A percentile compares a stretch with the other conserved stretches of the same genome.
Conservation (phyloP, 2,888 invertebrate species). For the Acronicta aceris region DNA sequence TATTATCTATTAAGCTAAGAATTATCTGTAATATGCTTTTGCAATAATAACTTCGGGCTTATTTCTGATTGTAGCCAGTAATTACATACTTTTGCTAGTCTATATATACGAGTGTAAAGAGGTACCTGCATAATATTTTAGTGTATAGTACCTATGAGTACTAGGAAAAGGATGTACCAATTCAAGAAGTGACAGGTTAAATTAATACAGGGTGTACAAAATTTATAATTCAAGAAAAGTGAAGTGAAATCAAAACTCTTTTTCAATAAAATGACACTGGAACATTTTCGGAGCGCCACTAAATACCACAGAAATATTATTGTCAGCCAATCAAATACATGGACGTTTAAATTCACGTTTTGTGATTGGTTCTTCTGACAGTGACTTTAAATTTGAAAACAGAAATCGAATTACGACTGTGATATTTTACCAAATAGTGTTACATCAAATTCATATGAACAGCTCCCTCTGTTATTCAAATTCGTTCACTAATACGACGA, state of each 20-base stretch:
- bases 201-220: conserved; percentile 22
- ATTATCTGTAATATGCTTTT: too few relatives aligned
- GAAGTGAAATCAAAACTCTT: conserved; percentile 26
- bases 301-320: conserved; percentile 49
- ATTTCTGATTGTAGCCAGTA: too few relatives aligned
- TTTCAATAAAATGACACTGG: conserved; percentile 54
- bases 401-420: conserved; percentile 17
- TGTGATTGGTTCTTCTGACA: conserved; percentile 58
- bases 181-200: background rate
- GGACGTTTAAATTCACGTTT: conserved; percentile 54
- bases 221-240: conserved; percentile 19
- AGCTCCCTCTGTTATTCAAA: conserved; percentile 32
- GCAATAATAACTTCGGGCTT: too few relatives aligned
- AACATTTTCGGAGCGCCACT: conserved; percentile 50
- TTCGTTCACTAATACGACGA: conserved; percentile 6
- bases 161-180: background rate
- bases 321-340: conserved; percentile 44
- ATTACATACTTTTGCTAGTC: too few relatives aligned
- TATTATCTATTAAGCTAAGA: too few relatives aligned
- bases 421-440: conserved; percentile 27
- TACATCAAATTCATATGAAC: conserved; percentile 10
- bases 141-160: too few relatives aligned
- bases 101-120: too few relatives aligned
- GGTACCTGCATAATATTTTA: too few relatives aligned
- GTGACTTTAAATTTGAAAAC: conserved; percentile 22